Conservation (phyloP, 1,140 invertebrate genomes). For the Apis cerana region DNA sequence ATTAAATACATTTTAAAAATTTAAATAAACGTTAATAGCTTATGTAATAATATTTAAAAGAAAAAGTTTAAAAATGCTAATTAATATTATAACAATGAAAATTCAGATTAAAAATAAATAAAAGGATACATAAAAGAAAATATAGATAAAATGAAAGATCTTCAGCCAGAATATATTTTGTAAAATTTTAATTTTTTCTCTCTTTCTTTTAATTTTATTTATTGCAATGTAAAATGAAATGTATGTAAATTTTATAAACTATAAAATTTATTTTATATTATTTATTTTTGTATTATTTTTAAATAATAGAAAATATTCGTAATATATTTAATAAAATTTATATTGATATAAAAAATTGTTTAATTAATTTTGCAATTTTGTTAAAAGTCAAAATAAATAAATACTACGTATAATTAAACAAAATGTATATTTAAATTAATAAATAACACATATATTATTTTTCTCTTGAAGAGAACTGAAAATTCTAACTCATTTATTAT, state of each 20-base stretch:
- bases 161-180: no score
- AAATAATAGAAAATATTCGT: neutral
- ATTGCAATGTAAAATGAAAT: neutral
- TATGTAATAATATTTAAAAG: neutral
- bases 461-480: neutral
- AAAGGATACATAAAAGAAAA: no score
- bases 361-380: neutral
- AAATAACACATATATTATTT: no score
- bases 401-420: neutral
- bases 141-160: conserved; percentile 4
- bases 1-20: neutral
- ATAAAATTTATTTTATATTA: neutral
- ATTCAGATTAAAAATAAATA: neutral
- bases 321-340: neutral
- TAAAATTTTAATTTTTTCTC: no score
- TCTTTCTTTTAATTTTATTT: neutral
- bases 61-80: no score
- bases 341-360: neutral
- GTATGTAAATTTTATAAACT: neutral
- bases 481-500: neutral
- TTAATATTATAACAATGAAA: no score
- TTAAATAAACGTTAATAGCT: neutral
- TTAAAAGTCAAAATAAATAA: neutral
- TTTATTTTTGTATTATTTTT: neutral
- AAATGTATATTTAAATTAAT: neutral